Conservation (phyloP, 1,140 invertebrate genomes). For the Lasioglossum baleicum region DNA sequence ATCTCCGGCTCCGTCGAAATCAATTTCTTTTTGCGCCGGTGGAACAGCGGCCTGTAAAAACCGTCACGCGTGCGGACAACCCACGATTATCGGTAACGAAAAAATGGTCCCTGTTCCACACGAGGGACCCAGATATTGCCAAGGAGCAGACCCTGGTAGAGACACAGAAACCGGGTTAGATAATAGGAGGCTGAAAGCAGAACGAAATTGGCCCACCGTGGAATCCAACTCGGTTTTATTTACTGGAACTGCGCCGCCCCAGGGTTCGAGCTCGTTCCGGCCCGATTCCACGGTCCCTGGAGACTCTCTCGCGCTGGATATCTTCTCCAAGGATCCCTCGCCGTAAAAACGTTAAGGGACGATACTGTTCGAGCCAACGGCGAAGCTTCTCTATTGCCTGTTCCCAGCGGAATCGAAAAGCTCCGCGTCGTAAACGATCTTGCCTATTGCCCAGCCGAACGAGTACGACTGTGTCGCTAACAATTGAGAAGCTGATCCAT, state of each 20-base stretch:
- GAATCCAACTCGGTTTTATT: constrained; percentile 14
- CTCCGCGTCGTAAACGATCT: constrained; percentile 15
- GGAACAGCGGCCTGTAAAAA: constrained; percentile 15
- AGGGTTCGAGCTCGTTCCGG: neutral
- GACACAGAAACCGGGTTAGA: constrained; percentile 35
- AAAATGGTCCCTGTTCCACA: neutral
- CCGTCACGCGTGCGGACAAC: constrained; percentile 20
- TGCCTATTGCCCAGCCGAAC: constrained; percentile 12
- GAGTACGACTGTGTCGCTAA: neutral
- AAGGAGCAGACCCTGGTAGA: constrained; percentile 3
- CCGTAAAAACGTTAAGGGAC: constrained; percentile 24
- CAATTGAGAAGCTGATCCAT: neutral
- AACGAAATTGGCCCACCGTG: constrained; percentile 54
- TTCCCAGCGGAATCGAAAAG: neutral
- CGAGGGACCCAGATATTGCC: constrained; percentile 4
- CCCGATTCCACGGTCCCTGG: neutral
- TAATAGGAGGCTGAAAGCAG: constrained; percentile 42
- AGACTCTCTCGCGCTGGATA: neutral
- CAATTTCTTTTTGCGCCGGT: constrained; percentile 24
- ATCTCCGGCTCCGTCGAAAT: constrained; percentile 42
- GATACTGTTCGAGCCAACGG: neutral
- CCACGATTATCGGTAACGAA: constrained; percentile 18
- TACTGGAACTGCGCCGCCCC: neutral
- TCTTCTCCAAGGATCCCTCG: neutral
- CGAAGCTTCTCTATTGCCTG: too few relatives aligned